These are phyloP conservation scores for Drosophila mettleri DNA, from an alignment of 2,888 invertebrate species.

Conservation along the genomic window DNA sequence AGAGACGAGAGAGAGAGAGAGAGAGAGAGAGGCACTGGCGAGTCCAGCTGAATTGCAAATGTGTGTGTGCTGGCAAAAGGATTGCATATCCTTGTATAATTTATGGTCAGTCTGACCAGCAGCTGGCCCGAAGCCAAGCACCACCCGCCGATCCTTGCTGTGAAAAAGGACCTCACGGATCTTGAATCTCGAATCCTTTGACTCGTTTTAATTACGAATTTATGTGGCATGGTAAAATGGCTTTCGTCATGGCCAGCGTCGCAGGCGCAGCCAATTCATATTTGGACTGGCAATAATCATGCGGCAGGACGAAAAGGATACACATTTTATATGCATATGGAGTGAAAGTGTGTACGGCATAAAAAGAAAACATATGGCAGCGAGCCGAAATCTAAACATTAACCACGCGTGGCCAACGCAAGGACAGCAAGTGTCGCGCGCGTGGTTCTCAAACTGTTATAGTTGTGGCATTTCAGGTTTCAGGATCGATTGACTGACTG, in stretches of 20 bases:
- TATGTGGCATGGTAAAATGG: conserved; percentile 49
- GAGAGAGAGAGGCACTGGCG: not conserved
- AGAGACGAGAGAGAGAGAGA: conserved; percentile 6
- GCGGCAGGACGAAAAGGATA: conserved; percentile 38
- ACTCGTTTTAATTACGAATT: conserved; percentile 52
- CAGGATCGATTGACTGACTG: not conserved
- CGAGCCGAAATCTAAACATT: conserved; percentile 6
- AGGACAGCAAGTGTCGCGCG: conserved; percentile 34
- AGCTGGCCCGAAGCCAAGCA: conserved; percentile 40
- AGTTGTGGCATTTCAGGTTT: not conserved
- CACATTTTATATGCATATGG: not conserved
- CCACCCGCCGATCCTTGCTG: conserved; percentile 42
- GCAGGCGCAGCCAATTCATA: conserved; percentile 56
- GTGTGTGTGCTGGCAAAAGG: conserved; percentile 55
- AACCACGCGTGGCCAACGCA: conserved; percentile 29
- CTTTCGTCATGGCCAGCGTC: conserved; percentile 39
- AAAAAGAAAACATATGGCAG: conserved; percentile 34
- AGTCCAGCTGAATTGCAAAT: conserved; percentile 47
- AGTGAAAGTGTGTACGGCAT: conserved; percentile 53
- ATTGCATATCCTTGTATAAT: conserved; percentile 69
- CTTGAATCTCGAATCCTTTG: conserved; percentile 61
- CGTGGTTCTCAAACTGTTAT: conserved; percentile 25
- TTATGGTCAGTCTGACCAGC: conserved; percentile 54
- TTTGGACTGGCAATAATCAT: conserved; percentile 56
- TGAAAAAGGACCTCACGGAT: conserved; percentile 11